A percentile compares a stretch with the other conserved stretches of the same genome.
phyloP scores from a whole-genome alignment of 2,888 invertebrate genomes.

The Catocala nupta region DNA sequence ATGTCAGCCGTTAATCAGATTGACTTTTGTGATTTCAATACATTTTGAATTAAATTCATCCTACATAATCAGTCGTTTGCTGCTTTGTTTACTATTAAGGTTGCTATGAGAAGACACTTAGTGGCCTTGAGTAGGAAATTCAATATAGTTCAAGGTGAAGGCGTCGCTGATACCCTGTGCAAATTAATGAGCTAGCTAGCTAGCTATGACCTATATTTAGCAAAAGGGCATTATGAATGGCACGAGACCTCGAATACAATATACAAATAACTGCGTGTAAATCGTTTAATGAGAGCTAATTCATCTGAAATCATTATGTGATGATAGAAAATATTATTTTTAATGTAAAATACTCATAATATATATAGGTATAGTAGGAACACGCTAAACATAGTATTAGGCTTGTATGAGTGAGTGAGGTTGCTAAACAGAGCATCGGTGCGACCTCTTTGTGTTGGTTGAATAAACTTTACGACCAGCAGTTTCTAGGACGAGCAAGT shows the following conservation, averaged over 20 bases:
- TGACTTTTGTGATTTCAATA: no score
- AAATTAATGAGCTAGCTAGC: conserved; percentile 4
- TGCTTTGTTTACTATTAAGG: no score
- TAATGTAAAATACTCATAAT: not conserved
- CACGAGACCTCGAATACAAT: not conserved
- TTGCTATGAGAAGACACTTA: no score
- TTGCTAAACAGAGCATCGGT: conserved; percentile 63
- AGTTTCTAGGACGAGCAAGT: conserved; percentile 73
- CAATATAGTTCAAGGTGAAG: not conserved
- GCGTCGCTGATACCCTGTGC: conserved; percentile 1
- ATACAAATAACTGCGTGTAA: not conserved
- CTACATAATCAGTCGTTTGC: no score
- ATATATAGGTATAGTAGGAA: no score
- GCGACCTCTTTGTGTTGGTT: conserved; percentile 71
- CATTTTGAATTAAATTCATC: no score
- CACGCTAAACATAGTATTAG: conserved; percentile 18
- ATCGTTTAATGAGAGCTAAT: not conserved
- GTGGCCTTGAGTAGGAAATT: not conserved
- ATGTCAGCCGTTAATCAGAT: no score
- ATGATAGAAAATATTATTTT: not conserved
- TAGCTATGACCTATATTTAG: no score
- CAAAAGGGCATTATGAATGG: not conserved
- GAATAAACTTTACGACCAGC: conserved; percentile 77
- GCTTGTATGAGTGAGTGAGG: conserved; percentile 46
- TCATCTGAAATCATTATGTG: not conserved